phyloP scores from a whole-genome alignment of 2,797 vertebrate genomes.

The Loriculus beryllinus region DNA sequence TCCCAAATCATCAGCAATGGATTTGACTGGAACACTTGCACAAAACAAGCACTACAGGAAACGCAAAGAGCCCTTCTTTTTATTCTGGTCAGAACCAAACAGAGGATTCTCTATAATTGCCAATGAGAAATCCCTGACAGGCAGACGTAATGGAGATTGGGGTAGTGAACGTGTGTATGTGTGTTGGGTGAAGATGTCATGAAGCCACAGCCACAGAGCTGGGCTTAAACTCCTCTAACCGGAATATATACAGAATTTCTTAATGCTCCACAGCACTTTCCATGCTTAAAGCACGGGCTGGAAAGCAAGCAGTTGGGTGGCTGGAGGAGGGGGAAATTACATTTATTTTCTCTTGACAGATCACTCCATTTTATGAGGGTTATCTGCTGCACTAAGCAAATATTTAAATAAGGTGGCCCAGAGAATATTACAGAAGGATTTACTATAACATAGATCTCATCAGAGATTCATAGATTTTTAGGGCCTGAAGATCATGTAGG shows the following conservation, averaged over 20 bases:
- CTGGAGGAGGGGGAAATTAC: conserved; percentile 9
- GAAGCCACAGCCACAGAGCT: background rate
- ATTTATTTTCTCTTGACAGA: conserved; percentile 46
- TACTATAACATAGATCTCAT: conserved; percentile 3
- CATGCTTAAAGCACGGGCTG: background rate
- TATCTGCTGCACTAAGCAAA: conserved; percentile 60
- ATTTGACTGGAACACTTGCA: background rate
- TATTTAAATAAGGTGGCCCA: conserved; percentile 53
- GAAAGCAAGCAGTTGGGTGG: background rate
- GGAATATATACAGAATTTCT: background rate
- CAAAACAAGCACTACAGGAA: background rate
- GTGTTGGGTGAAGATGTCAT: background rate
- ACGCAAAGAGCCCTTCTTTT: background rate
- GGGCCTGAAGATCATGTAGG: background rate
- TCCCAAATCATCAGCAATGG: background rate
- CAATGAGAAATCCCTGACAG: background rate
- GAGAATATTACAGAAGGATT: conserved; percentile 29
- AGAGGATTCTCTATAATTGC: background rate
- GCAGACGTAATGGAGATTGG: background rate
- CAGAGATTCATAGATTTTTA: background rate
- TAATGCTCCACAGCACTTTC: background rate
- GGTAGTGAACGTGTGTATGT: background rate
- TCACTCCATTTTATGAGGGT: background rate
- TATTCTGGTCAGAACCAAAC: background rate
- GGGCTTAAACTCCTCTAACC: background rate